Evolutionary conservation across 2,113 vertebrate species (phyloP), one percentile per base, ranked within the genome.

Genomic region (Rhegmatorhina hoffmannsi): DNA sequence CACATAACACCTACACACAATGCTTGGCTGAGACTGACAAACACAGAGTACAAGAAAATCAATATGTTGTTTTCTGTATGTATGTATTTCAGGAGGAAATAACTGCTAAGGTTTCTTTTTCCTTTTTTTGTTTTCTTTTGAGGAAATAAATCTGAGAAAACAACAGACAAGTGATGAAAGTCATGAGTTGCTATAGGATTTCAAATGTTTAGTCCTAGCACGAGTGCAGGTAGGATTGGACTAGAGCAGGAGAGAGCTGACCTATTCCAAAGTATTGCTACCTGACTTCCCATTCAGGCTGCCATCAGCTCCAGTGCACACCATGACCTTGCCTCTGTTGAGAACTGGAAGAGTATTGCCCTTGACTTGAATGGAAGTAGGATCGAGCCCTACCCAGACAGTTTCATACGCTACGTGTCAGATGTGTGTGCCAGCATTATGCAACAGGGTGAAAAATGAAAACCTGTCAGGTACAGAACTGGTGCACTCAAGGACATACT

Each of bases 401-500:
- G 50, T 82, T 84, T 92, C 58, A 44, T 89, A 74, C 7, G 0
- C 80, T 95, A 87, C 33, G 56, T 97, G 96, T 93, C 9, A 0
- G 74, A 28, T 75, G 62, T 87, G 49, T 20, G 5, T 72, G 92
- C 86, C 90, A 89, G 80, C 46, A 76, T 97, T 97, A 96, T 63
- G 92, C 96, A 96, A 97, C 1, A 0, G 59, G 52, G 47, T 78
- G 88, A 95, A 95, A 89, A 94, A 94, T 76, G 66, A 89, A 94
- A 95, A 94, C 87, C 84, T 87, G 86, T 95, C 83, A 88, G 89
- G 83, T 94, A 53, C 59, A 90, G 83, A 87, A 62, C 87, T 93
- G 78, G 83, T 95, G 90, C 90, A 82, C 80, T 75, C 93, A 96
- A 96, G 96, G 96, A 97, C 96, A 84, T 95, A 68, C 68, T 96